Evolutionary conservation across 2,113 vertebrate species (phyloP).

Genomic region (Brevimyrus niger): DNA sequence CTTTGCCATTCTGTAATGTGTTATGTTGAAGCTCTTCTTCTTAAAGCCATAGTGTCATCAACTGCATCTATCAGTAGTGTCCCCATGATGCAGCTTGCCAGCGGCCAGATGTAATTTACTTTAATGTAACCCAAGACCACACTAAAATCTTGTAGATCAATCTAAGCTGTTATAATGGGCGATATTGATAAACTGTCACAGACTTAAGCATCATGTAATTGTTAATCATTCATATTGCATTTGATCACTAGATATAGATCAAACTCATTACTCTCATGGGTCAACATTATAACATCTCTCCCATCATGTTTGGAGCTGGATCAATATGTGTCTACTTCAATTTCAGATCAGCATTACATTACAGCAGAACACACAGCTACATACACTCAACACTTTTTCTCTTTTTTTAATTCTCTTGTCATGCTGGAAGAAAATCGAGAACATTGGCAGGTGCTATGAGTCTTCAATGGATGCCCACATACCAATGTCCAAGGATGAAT

Average conservation of each 20-base stretch:
- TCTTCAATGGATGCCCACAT: not conserved
- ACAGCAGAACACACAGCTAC: not conserved
- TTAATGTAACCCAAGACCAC: slow-evolving; percentile 16
- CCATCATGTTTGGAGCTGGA: slow-evolving; percentile 1
- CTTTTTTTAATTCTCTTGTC: not conserved
- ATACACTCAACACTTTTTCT: not conserved
- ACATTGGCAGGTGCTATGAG: not conserved
- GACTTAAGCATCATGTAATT: slow-evolving; percentile 17
- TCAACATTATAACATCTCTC: not conserved
- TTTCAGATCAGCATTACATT: not conserved
- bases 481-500: not conserved
- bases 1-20: not conserved
- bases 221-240: slow-evolving; percentile 24
- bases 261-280: slow-evolving; percentile 20
- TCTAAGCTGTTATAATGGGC: slow-evolving; percentile 15
- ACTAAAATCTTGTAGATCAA: slow-evolving; percentile 11
- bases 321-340: slow-evolving; percentile 8
- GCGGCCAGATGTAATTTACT: slow-evolving; percentile 1
- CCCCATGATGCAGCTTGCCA: not conserved
- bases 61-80: not conserved
- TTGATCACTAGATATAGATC: slow-evolving; percentile 1
- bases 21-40: not conserved
- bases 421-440: not conserved
- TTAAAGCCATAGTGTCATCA: not conserved
- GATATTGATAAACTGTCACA: slow-evolving; percentile 22